Conservation (phyloP, 92 coral and sea anemone genomes). For the Heliopora coerulea region DNA sequence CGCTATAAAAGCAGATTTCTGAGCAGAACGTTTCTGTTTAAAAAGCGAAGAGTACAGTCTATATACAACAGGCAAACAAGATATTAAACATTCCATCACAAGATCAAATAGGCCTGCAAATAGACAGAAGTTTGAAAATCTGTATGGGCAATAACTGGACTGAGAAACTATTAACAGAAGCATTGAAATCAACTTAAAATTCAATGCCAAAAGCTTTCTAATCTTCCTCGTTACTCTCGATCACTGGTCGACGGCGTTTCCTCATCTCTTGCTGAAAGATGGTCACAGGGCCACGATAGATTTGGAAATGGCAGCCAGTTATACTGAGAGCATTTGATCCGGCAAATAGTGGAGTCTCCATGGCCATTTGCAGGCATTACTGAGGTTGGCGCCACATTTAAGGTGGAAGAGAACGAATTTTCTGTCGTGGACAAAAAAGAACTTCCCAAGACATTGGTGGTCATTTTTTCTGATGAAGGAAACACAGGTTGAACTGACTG, state of each 20-base stretch:
- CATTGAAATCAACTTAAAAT: conserved; percentile 1
- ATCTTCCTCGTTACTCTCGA: conserved; percentile 54
- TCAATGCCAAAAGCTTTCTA: conserved; percentile 9
- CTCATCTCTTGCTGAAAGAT: conserved; percentile 31
- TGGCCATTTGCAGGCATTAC: conserved; percentile 18
- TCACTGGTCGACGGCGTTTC: conserved; percentile 39
- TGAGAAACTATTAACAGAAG: background rate
- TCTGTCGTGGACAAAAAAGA: conserved; percentile 7
- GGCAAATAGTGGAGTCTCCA: conserved; percentile 41
- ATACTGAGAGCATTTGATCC: conserved; percentile 45
- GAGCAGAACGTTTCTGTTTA: too few relatives aligned
- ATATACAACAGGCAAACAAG: too few relatives aligned
- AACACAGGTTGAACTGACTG: conserved; percentile 5
- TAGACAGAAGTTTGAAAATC: too few relatives aligned
- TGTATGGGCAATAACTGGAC: background rate
- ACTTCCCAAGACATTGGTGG: background rate
- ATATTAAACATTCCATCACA: too few relatives aligned
- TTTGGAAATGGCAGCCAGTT: conserved; percentile 35
- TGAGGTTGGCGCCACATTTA: conserved; percentile 16
- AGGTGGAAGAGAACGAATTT: conserved; percentile 12
- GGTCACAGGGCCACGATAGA: conserved; percentile 54
- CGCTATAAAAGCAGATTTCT: background rate
- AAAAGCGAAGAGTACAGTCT: too few relatives aligned
- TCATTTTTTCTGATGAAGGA: conserved; percentile 7
- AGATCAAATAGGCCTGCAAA: too few relatives aligned